These are phyloP conservation scores for Phenganax marumi DNA, from an alignment of 92 coral and sea anemone genomes.

Conservation along the genomic window DNA sequence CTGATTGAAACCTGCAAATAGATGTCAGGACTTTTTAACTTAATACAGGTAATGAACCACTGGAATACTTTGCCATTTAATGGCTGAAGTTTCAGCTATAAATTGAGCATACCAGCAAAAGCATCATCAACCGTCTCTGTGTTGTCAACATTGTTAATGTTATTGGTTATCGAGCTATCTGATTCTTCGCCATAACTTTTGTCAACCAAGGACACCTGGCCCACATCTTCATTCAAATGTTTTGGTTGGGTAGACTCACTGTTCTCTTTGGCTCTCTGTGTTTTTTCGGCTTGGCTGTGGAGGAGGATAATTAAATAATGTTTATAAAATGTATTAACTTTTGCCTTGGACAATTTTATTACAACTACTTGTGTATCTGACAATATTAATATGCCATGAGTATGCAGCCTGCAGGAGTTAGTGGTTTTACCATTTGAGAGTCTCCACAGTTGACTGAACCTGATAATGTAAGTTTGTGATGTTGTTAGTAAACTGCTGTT, in stretches of 20 bases:
- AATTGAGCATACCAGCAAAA: not conserved
- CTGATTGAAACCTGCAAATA: not conserved
- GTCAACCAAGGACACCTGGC: conserved; percentile 12
- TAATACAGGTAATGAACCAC: not conserved
- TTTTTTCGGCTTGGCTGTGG: not conserved
- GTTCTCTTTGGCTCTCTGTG: not conserved
- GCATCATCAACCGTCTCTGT: not conserved
- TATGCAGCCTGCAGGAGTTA: not conserved
- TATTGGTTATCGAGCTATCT: conserved; percentile 10
- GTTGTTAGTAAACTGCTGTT: conserved; percentile 1
- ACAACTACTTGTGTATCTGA: not conserved
- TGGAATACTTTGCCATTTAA: not conserved
- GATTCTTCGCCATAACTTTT: conserved; percentile 38
- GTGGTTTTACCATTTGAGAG: not conserved
- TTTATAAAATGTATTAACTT: too few species aligned
- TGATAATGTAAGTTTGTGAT: conserved; percentile 28
- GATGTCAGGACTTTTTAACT: not conserved
- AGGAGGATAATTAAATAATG: not conserved
- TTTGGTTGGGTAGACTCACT: not conserved
- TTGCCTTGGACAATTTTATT: too few species aligned
- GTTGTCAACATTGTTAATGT: not conserved
- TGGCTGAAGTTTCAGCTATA: not conserved
- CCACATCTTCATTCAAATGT: not conserved
- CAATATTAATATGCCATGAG: not conserved
- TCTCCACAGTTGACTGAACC: conserved; percentile 6